Percentiles rank a stretch among this genome's conserved stretches.
phyloP scores from a whole-genome alignment of 2,888 invertebrate genomes.

The Lysandra coridon region DNA sequence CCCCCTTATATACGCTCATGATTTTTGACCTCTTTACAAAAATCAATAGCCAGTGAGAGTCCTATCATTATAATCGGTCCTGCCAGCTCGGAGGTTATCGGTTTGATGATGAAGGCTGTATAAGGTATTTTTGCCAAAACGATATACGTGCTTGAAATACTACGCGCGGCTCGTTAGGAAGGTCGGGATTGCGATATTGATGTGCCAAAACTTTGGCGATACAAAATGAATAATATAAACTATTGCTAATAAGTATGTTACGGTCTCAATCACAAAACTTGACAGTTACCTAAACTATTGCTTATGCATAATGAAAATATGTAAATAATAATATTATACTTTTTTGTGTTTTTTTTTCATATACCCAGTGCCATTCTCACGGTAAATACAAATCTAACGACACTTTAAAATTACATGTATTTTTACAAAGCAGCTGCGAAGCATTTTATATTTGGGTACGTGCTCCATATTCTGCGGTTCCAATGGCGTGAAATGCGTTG shows the following conservation, averaged over 20 bases:
- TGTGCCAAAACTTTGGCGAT: not conserved
- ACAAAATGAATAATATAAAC: not conserved
- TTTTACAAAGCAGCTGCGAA: not conserved
- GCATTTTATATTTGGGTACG: not conserved
- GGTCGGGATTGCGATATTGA: not conserved
- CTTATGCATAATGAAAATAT: no score
- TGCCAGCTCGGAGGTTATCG: no score
- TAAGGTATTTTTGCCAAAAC: not conserved
- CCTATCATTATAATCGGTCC: not conserved
- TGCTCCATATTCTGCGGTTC: not conserved
- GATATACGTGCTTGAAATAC: conserved; percentile 4
- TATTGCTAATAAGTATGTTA: no score
- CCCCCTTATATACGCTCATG: no score
- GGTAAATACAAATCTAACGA: no score
- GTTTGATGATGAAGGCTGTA: not conserved
- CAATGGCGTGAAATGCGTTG: conserved; percentile 11
- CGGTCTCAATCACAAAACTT: no score
- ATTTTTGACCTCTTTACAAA: not conserved
- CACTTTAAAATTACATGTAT: not conserved
- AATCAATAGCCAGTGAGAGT: not conserved
- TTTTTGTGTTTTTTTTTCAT: not conserved
- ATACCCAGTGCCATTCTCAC: no score
- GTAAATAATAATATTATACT: not conserved
- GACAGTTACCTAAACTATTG: no score
- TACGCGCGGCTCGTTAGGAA: not conserved